Base-by-base conservation (phyloP, 2,113 vertebrate species). In the Mirza zaza region DNA sequence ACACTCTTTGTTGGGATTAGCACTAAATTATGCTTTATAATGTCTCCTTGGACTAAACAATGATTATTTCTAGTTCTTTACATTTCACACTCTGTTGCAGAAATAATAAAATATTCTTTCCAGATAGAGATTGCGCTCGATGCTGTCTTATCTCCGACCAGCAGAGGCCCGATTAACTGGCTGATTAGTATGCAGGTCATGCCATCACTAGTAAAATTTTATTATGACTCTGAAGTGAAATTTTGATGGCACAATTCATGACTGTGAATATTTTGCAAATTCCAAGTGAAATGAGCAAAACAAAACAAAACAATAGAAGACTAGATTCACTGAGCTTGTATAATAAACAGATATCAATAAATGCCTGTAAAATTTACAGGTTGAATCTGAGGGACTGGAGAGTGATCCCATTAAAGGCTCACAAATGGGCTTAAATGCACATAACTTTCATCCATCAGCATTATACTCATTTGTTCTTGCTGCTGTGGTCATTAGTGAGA, bases 401-500 rank as follows among this genome's bases (percentile, higher is more conserved):
- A 97, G 93, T 2, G 92, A 90, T 97, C 98, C 76, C 94, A 97
- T 98, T 98, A 97, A 97, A 98, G 98, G 97, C 96, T 97, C 97
- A 97, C 75, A 94, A 82, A 81, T 94, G 96, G 79, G 93, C 91
- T 97, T 96, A 97, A 98, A 97, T 68, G 93, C 93, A 94, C 96
- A 82, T 68, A 96, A 97, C 93, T 97, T 97, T 96, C 98, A 98
- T 98, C 98, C 95, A 96, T 98, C 98, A 98, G 93, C 94, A 96
- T 98, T 97, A 91, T 0, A 21, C 91, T 95, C 93, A 88, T 98
- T 98, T 98, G 97, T 98, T 98, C 97, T 98, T 97, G 96, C 97
- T 97, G 97, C 96, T 96, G 76, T 91, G 95, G 92, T 98, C 98
- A 98, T 98, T 98, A 98, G 97, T 97, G 96, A 98, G 97, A 98